Evolutionary conservation across 2,113 vertebrate species (phyloP), one percentile per base, ranked within the genome.

Genomic region (Cephalophus harveyi): DNA sequence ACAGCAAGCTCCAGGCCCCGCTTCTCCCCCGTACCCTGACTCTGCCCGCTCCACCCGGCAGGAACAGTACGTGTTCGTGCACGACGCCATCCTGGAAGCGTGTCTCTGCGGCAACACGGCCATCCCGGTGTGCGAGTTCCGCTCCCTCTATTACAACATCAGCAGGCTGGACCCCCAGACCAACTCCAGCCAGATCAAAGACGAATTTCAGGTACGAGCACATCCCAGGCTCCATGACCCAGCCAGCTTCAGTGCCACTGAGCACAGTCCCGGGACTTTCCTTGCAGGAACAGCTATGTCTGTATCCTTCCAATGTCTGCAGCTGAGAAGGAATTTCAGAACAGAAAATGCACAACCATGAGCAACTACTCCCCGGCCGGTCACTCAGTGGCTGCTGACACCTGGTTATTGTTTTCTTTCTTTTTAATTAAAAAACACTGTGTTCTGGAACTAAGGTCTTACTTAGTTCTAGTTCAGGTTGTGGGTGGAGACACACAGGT

Each of bases 1-100:
- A 46, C 19, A 8, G 3, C 33, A 28, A 9, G 3, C 2, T 3
- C 25, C 87, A 33, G 46, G 10, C 33, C 7, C 0, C 36, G 13
- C 0, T 28, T n/a, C 94, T 92, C 19, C 0, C 91, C 62, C 12
- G 46, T 1, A 0, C 71, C 21, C 43, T n/a, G 0, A 50, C 46
- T n/a, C 19, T 50, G 55, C 33, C 14, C 5, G 6, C 30, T 16
- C 48, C 16, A n/a, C 60, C 30, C 2, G 95, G 59, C 98, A 99
- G 99, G 99, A 99, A 97, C 99, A 99, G 97, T 99, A 99, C 7
- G 99, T 99, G 79, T 99, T 99, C 96, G 99, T 99, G 76, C 99
- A 99, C 0, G 99, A 99, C 15, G 99, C 99, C 99, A 99, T 99
- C 98, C 98, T 99, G 98, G 99, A 99, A 97, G 99, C 99, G 0